A percentile compares a stretch with the other conserved stretches of the same genome.
phyloP scores from a whole-genome alignment of 2,888 invertebrate genomes.

The Erebia aethiops region DNA sequence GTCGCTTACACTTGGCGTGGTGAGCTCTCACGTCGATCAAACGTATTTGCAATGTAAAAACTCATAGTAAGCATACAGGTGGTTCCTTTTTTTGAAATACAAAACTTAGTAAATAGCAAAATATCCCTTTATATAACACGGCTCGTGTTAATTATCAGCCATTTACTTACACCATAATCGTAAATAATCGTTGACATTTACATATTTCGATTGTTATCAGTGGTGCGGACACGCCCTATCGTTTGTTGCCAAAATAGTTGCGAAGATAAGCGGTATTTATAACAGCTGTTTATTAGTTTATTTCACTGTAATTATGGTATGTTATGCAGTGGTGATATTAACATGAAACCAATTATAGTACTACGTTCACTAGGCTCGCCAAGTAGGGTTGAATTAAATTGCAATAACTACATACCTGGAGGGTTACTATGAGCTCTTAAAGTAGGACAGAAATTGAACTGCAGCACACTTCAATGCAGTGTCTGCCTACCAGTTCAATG shows the following conservation, averaged over 20 bases:
- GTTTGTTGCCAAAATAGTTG: constrained; percentile 20
- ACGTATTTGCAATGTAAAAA: too few species aligned
- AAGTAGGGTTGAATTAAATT: too few species aligned
- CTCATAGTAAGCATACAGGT: too few species aligned
- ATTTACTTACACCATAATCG: constrained; percentile 27
- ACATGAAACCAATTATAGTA: background rate
- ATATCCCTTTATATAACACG: background rate
- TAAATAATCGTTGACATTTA: constrained; percentile 34
- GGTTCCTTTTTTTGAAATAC: too few species aligned
- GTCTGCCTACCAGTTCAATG: too few species aligned
- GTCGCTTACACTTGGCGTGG: too few species aligned
- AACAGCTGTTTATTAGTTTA: constrained; percentile 11
- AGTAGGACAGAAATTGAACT: too few species aligned
- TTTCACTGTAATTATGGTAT: background rate
- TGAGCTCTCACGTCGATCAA: too few species aligned
- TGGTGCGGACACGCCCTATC: constrained; percentile 19
- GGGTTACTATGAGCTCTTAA: too few species aligned
- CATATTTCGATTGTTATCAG: constrained; percentile 33
- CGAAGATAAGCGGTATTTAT: constrained; percentile 15
- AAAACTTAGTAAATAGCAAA: background rate
- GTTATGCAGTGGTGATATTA: background rate
- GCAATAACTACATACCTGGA: too few species aligned
- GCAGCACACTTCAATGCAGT: too few species aligned
- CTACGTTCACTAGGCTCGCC: too few species aligned
- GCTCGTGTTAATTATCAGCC: background rate